A percentile compares a stretch with the other conserved stretches of the same genome.
Conservation (phyloP, 2,113 vertebrate genomes). For the Nibea coibor region DNA sequence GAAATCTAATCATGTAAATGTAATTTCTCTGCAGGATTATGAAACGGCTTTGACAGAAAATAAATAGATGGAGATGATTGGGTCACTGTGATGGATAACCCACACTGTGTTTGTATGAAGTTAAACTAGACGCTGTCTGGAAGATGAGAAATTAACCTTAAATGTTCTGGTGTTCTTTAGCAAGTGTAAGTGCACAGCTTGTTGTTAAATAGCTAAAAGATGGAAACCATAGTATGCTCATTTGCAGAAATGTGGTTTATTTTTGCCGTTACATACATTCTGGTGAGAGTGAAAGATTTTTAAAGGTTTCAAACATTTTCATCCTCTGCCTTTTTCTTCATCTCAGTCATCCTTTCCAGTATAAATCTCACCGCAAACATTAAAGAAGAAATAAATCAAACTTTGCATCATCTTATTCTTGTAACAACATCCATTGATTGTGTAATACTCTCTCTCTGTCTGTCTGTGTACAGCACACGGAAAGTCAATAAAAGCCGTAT, state of each 20-base stretch:
- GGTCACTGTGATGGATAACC: neutral
- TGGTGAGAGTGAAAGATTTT: too few species aligned
- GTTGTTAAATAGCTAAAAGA: neutral
- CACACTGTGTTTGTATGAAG: neutral
- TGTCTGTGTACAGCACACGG: neutral
- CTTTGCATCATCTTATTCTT: neutral
- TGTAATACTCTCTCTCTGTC: neutral
- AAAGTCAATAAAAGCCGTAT: constrained; percentile 19
- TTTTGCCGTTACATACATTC: too few species aligned
- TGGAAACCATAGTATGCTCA: neutral
- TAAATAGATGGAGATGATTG: constrained; percentile 1
- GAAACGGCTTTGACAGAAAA: neutral
- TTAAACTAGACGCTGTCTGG: neutral
- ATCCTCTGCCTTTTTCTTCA: neutral
- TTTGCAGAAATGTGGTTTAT: neutral
- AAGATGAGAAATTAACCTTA: neutral
- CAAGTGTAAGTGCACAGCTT: neutral
- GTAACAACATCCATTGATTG: neutral
- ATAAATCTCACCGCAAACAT: neutral
- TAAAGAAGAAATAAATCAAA: neutral
- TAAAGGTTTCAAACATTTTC: neutral
- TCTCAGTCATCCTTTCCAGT: neutral
- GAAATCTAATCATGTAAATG: constrained; percentile 33
- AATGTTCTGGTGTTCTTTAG: neutral
- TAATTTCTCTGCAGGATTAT: constrained; percentile 33